Conservation (phyloP, 2,888 invertebrate species). For the Fragum sueziense region DNA sequence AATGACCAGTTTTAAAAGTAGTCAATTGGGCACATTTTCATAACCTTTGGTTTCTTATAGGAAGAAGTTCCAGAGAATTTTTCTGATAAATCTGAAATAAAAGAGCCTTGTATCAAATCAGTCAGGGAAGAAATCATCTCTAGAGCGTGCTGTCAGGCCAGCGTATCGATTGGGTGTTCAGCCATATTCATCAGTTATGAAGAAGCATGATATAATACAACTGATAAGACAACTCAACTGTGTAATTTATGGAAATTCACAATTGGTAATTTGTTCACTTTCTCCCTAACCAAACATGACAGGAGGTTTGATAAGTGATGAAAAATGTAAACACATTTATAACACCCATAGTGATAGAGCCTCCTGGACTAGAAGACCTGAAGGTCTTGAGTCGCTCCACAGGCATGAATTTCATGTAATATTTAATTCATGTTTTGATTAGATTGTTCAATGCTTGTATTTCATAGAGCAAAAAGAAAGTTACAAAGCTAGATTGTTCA, state of each 20-base stretch:
- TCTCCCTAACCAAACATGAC: constrained; percentile 22
- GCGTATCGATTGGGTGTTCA: constrained; percentile 8
- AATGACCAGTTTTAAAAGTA: no score
- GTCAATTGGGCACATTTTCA: neutral
- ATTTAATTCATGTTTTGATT: no score
- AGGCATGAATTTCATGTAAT: no score
- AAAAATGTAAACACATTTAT: constrained; percentile 45
- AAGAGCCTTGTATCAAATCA: constrained; percentile 6
- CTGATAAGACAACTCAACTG: constrained; percentile 25
- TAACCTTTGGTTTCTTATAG: neutral
- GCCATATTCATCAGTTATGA: constrained; percentile 19
- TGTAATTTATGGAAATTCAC: constrained; percentile 44
- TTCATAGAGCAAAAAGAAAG: no score
- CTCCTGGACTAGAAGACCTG: no score
- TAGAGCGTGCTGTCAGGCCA: neutral
- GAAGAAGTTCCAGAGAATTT: neutral
- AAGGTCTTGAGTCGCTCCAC: no score
- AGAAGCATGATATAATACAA: constrained; percentile 32
- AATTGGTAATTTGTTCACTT: constrained; percentile 38
- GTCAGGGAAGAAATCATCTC: neutral
- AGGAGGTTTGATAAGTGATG: constrained; percentile 38
- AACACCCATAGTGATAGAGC: neutral
- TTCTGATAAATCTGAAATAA: constrained; percentile 11
- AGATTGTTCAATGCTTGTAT: no score
- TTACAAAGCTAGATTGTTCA: no score